Base-by-base conservation (phyloP, 2,797 vertebrate species). In the Oreonectes daqikongensis region DNA sequence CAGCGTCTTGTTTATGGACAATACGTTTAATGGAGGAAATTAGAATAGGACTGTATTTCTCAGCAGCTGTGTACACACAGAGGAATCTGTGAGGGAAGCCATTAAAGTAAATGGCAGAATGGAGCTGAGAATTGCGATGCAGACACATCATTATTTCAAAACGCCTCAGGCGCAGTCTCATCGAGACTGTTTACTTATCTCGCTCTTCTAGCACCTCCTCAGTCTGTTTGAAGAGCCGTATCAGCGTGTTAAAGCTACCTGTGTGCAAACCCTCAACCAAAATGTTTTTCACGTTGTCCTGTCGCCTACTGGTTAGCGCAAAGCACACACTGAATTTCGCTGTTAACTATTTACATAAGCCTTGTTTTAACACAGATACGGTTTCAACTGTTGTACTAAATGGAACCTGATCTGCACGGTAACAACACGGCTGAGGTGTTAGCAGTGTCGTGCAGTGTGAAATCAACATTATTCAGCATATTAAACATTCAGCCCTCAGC, bases 61-160 rank as follows among this genome's bases (percentile, higher is more conserved):
- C 69, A 78, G 86, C 92, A 94, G 92, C 93, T 94, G 93, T 93
- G 91, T 93, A 93, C 91, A 93, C 88, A 86, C 68, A 15, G 84
- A 78, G 84, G 84, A 90, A 90, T 92, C 89, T 91, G 89, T 83
- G 79, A 85, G 82, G 84, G 81, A 88, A 89, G 84, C 86, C 86
- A 88, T 90, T 84, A 79, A 87, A 90, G 82, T 74, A 85, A 82
- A 81, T 73, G 82, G 84, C 81, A 71, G 84, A 84, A 81, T 69
- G 80, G 84, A 66, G 86, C 82, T 79, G 83, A 86, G 84, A 88
- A 83, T 84, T 75, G 61, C 26, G 72, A 30, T 65, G 66, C 73
- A 73, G 67, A 83, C 72, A 48, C 61, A 72, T 78, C 82, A 88
- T 85, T 87, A 85, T 83, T 84, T 87, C 81, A 84, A 83, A 86